Conservation (phyloP, 1,140 invertebrate species). For the Zaprionus taronus region DNA sequence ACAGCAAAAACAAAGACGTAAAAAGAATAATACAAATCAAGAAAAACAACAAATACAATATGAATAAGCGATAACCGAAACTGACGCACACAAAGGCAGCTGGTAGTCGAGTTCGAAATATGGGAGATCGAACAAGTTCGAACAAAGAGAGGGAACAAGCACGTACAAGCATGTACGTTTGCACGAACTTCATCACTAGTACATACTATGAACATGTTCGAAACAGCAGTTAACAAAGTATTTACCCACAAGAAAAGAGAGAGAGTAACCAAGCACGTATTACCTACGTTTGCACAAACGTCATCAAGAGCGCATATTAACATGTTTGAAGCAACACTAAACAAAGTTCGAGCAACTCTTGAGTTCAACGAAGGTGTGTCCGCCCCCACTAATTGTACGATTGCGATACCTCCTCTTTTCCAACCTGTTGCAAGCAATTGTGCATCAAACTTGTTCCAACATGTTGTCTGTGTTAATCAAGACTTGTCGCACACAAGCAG, state of each 20-base stretch:
- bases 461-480: conserved; percentile 12
- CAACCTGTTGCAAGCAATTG: background rate
- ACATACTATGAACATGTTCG: conserved; percentile 13
- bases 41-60: conserved; percentile 50
- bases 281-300: background rate
- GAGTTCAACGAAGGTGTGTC: background rate
- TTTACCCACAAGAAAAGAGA: background rate
- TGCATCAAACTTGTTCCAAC: conserved; percentile 11
- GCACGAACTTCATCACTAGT: conserved; percentile 7
- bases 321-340: background rate
- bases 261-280: background rate
- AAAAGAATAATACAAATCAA: conserved; percentile 29
- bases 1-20: conserved; percentile 41
- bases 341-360: background rate
- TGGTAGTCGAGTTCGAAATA: conserved; percentile 49
- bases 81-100: conserved; percentile 31
- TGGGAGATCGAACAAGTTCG: conserved; percentile 38
- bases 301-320: background rate
- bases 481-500: conserved; percentile 17
- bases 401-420: background rate
- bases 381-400: background rate
- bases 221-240: background rate
- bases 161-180: too few species aligned
- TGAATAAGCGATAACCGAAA: conserved; percentile 56
- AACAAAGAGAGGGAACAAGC: background rate